Evolutionary conservation across 2,113 vertebrate genomes (phyloP).

Genomic region (Melanerpes aurifrons): DNA sequence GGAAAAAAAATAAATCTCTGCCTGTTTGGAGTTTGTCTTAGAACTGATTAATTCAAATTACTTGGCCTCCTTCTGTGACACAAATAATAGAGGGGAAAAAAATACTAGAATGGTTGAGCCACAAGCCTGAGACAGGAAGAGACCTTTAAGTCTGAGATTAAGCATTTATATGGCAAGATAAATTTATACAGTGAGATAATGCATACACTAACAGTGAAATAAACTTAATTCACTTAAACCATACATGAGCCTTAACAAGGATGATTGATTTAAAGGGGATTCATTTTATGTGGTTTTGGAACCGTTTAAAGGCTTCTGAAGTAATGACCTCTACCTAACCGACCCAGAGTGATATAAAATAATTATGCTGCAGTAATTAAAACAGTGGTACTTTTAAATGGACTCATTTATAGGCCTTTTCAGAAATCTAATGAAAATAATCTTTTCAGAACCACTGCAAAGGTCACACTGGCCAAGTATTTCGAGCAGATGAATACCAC

Average conservation of each 20-base stretch:
- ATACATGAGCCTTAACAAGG: neutral
- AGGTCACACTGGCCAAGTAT: neutral
- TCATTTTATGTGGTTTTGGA: neutral
- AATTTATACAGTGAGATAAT: neutral
- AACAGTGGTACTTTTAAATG: neutral
- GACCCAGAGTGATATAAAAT: neutral
- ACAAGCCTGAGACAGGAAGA: neutral
- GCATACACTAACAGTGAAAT: neutral
- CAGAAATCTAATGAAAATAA: neutral
- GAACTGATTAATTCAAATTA: neutral
- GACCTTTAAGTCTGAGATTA: neutral
- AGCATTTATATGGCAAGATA: neutral
- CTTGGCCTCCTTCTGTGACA: neutral
- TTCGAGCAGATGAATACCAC: neutral
- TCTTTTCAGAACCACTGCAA: neutral
- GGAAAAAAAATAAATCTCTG: neutral
- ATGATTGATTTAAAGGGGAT: neutral
- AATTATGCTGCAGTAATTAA: neutral
- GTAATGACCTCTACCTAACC: neutral
- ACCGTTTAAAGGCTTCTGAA: neutral
- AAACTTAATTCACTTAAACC: slow-evolving; percentile 4
- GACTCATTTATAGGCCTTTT: neutral
- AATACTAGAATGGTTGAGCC: neutral
- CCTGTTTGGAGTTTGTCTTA: neutral
- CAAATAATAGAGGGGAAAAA: neutral